phyloP scores from a whole-genome alignment of 2,113 vertebrate species.

The Xiphorhynchus elegans region DNA sequence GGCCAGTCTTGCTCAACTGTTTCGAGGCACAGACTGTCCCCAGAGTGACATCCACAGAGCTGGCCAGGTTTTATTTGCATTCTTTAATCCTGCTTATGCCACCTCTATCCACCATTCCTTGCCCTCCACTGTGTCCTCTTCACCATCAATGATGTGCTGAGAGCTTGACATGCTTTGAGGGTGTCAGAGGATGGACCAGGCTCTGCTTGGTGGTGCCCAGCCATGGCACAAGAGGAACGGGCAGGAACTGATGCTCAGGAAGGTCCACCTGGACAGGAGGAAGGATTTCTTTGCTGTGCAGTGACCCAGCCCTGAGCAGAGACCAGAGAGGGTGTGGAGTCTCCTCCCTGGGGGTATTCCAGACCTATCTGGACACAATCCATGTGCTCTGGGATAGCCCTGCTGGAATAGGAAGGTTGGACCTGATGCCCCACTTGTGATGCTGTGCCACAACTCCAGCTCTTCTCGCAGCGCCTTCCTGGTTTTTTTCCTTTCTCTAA shows the following conservation, averaged over 20 bases:
- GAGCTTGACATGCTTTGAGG: not conserved
- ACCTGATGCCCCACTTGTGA: fast-evolving
- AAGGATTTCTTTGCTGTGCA: not conserved
- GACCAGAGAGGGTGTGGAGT: too few relatives aligned
- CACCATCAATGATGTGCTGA: fast-evolving
- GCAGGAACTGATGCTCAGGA: not conserved
- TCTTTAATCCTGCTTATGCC: not conserved
- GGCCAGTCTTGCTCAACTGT: not conserved
- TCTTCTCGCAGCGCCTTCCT: fast-evolving
- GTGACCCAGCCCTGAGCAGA: not conserved
- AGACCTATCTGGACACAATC: not conserved
- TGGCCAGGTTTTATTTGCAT: not conserved
- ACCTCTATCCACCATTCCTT: not conserved
- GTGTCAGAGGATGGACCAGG: not conserved
- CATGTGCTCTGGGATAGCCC: not conserved
- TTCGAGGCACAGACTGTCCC: not conserved
- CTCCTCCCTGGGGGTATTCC: not conserved
- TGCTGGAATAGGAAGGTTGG: not conserved
- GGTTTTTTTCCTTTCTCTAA: too few relatives aligned
- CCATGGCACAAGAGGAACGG: not conserved
- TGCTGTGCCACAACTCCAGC: fast-evolving
- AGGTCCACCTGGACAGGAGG: not conserved
- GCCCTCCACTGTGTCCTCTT: not conserved
- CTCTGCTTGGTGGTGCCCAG: not conserved
- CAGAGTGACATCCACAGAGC: not conserved